phyloP scores from a whole-genome alignment of 2,888 invertebrate genomes.

The Ormyrus pomaceus region DNA sequence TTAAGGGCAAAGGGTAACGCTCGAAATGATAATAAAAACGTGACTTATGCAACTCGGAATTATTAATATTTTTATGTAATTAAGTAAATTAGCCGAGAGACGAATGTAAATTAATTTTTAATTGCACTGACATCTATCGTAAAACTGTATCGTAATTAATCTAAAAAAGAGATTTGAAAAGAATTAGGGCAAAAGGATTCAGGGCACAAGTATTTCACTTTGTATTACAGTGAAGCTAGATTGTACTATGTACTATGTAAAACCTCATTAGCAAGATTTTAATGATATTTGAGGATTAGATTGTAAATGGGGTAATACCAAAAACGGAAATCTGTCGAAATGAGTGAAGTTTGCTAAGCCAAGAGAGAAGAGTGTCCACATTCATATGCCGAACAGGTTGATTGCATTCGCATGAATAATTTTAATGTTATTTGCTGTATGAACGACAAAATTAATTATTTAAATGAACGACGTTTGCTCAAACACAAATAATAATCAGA shows the following conservation, averaged over 20 bases:
- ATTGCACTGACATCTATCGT: no score
- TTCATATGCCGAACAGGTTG: constrained; percentile 5
- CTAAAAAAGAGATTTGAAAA: no score
- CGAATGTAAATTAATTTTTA: no score
- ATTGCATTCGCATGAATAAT: constrained; percentile 8
- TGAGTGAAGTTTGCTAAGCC: no score
- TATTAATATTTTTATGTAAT: no score
- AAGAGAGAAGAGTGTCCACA: not conserved
- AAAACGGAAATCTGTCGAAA: not conserved
- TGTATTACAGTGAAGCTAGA: no score
- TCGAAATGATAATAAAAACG: constrained; percentile 55
- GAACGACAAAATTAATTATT: constrained; percentile 17
- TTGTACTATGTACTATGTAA: no score
- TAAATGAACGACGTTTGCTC: no score
- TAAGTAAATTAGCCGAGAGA: no score
- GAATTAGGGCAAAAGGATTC: no score
- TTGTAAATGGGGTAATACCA: not conserved
- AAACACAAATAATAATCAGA: not conserved
- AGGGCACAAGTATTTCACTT: no score
- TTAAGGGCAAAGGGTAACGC: not conserved
- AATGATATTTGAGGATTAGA: not conserved
- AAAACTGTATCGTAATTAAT: no score
- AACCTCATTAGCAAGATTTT: constrained; percentile 3
- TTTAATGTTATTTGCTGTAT: not conserved
- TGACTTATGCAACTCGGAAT: constrained; percentile 1